Conservation (phyloP, 2,888 invertebrate genomes). For the Limnephilus auricula region DNA sequence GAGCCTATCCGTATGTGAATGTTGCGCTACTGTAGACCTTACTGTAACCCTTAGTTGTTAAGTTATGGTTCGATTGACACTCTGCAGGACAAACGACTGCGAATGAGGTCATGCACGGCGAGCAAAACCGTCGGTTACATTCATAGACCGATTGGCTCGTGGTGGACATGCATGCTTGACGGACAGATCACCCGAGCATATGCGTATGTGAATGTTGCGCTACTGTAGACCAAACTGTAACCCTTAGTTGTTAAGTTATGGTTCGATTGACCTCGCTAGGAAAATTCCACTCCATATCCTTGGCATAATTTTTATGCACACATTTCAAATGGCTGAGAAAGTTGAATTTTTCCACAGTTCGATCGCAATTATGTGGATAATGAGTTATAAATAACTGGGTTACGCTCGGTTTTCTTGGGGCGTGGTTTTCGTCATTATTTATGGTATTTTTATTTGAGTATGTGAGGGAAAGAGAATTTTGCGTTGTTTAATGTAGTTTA, state of each 20-base stretch:
- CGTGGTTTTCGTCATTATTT: neutral
- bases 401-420: neutral
- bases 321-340: neutral
- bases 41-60: too few relatives aligned
- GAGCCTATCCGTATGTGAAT: too few relatives aligned
- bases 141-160: too few relatives aligned
- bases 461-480: neutral
- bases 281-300: slow-evolving; percentile 6
- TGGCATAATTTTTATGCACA: slow-evolving; percentile 15
- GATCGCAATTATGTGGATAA: neutral
- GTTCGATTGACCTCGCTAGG: neutral
- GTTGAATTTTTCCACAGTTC: slow-evolving; percentile 16
- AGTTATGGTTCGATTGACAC: too few relatives aligned
- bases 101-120: too few relatives aligned
- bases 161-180: too few relatives aligned
- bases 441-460: neutral
- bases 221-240: neutral
- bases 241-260: neutral
- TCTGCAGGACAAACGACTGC: too few relatives aligned
- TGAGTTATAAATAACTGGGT: neutral
- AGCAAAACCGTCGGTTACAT: too few relatives aligned
- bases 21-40: too few relatives aligned
- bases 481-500: neutral
- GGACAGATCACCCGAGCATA: too few relatives aligned
- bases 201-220: too few relatives aligned